Evolutionary conservation across 2,113 vertebrate species (phyloP).

Genomic region (Mellivora capensis): DNA sequence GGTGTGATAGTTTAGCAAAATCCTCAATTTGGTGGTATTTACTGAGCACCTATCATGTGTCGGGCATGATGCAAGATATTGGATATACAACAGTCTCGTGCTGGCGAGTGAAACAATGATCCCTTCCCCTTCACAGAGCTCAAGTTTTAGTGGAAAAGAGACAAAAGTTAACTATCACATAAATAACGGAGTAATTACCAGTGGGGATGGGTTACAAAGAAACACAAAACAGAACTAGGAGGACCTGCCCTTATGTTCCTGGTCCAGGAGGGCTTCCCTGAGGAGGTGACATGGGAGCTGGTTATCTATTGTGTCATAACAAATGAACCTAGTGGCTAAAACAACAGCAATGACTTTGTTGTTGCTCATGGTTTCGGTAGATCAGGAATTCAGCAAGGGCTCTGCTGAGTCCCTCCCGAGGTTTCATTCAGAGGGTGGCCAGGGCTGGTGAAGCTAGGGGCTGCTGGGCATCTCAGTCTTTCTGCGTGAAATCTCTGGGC

Average conservation of each 20-base stretch:
- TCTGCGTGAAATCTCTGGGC: accelerated
- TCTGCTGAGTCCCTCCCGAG: neutral
- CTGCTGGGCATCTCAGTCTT: neutral
- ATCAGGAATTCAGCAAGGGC: neutral
- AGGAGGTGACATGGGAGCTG: accelerated
- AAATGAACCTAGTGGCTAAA: neutral
- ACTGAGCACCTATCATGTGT: neutral
- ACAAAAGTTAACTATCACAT: neutral
- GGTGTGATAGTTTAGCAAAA: neutral
- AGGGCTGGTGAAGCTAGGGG: neutral
- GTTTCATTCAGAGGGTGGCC: neutral
- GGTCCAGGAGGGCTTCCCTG: neutral
- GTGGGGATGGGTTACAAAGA: neutral
- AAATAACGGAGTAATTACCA: neutral
- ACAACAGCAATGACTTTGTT: too few species aligned
- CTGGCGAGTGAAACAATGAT: neutral
- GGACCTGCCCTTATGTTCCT: accelerated
- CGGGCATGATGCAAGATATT: neutral
- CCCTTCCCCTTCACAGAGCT: neutral
- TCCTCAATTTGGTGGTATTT: neutral
- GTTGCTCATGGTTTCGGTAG: neutral
- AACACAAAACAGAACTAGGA: neutral
- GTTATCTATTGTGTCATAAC: neutral
- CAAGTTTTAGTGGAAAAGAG: neutral
- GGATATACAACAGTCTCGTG: neutral